Evolutionary conservation across 2,888 invertebrate genomes (phyloP).

Genomic region (Mesorhabditis sp.): DNA sequence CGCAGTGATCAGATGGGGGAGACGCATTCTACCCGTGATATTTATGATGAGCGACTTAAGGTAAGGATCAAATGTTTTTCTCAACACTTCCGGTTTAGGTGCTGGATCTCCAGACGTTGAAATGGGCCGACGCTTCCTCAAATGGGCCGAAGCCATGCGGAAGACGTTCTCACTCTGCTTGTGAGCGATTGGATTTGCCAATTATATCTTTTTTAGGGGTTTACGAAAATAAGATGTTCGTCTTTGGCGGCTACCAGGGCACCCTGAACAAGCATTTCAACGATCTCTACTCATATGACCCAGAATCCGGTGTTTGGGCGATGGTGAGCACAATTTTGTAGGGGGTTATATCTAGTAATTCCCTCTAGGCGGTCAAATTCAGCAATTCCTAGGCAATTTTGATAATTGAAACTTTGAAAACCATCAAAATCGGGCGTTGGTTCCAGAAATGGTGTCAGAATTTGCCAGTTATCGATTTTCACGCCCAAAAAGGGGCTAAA

Average conservation of each 20-base stretch:
- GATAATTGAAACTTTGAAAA: too few species aligned
- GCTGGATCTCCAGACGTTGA: slow-evolving; percentile 70
- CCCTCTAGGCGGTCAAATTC: too few species aligned
- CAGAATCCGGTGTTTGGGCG: slow-evolving; percentile 60
- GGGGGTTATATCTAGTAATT: too few species aligned
- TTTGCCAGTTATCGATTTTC: too few species aligned
- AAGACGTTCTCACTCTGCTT: slow-evolving; percentile 84
- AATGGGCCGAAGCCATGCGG: slow-evolving; percentile 71
- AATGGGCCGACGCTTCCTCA: slow-evolving; percentile 68
- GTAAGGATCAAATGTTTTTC: slow-evolving; percentile 19
- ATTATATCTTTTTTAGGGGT: slow-evolving; percentile 67
- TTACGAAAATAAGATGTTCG: slow-evolving; percentile 74
- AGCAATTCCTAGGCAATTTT: too few species aligned
- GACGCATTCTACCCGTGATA: slow-evolving; percentile 67
- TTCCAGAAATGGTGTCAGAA: too few species aligned
- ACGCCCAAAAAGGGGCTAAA: too few species aligned
- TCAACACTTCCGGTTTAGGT: slow-evolving; percentile 57
- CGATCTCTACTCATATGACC: slow-evolving; percentile 74
- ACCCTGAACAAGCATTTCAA: slow-evolving; percentile 75
- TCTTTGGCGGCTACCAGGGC: slow-evolving; percentile 87
- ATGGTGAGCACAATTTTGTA: slow-evolving; percentile 49
- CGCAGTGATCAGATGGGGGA: slow-evolving; percentile 69
- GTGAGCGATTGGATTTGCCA: slow-evolving; percentile 64
- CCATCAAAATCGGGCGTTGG: too few species aligned
- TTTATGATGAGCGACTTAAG: slow-evolving; percentile 66